Conservation (phyloP, 2,797 vertebrate species). For the Pseudochirops corinnae region DNA sequence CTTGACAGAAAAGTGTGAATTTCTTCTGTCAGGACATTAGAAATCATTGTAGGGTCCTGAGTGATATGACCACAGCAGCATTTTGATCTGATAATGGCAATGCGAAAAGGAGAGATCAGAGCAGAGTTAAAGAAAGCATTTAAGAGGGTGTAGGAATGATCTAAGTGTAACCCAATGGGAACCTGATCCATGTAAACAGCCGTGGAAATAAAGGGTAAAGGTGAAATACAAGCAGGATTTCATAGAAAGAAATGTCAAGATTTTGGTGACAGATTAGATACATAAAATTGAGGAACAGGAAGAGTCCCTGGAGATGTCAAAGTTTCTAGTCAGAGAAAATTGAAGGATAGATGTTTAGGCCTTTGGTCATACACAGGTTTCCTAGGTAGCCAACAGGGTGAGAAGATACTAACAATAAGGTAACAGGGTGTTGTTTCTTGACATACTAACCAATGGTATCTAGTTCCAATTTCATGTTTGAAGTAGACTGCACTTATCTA, state of each 20-base stretch:
- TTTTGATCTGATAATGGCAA: background rate
- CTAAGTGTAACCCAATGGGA: background rate
- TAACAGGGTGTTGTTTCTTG: background rate
- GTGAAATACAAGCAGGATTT: background rate
- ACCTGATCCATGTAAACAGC: background rate
- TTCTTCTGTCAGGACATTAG: background rate
- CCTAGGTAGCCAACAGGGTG: background rate
- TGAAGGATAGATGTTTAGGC: background rate
- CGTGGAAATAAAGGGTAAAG: background rate
- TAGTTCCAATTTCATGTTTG: background rate
- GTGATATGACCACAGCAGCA: background rate
- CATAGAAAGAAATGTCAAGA: conserved; percentile 18
- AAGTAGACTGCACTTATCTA: background rate
- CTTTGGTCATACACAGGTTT: background rate
- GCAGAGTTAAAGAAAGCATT: background rate
- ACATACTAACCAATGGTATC: background rate
- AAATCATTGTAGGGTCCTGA: background rate
- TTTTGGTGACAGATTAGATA: background rate
- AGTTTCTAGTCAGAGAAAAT: background rate
- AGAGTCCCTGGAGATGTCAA: background rate
- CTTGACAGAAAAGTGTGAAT: background rate
- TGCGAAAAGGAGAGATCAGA: background rate
- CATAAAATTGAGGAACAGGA: background rate
- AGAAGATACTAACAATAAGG: background rate
- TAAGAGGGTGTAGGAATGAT: background rate